phyloP scores from a whole-genome alignment of 2,888 invertebrate species.

The Amiota communis region DNA sequence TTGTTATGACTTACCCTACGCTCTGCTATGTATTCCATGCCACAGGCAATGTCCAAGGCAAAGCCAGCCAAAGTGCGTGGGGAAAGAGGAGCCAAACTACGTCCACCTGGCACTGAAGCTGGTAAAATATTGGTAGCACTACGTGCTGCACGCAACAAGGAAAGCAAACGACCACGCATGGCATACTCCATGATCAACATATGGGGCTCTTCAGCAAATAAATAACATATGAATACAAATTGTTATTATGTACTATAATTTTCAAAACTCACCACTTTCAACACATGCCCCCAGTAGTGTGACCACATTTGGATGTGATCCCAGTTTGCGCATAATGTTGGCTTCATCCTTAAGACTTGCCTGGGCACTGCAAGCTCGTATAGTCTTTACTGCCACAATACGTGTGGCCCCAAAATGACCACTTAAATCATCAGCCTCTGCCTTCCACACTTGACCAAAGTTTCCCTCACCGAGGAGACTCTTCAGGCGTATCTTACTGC shows the following conservation, averaged over 20 bases:
- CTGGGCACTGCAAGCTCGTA: constrained; percentile 84
- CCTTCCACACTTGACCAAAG: constrained; percentile 91
- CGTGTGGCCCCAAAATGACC: constrained; percentile 84
- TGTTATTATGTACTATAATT: neutral
- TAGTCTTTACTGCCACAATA: constrained; percentile 88
- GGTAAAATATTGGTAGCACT: constrained; percentile 73
- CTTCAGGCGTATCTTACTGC: constrained; percentile 83
- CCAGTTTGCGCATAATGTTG: constrained; percentile 88
- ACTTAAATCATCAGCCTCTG: constrained; percentile 85
- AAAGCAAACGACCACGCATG: constrained; percentile 86
- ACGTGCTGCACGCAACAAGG: constrained; percentile 79
- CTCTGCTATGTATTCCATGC: constrained; percentile 88
- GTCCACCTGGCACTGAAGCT: constrained; percentile 73
- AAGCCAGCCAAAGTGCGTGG: constrained; percentile 84
- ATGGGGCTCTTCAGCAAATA: constrained; percentile 80
- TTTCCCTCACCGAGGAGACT: constrained; percentile 88
- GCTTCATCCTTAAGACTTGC: constrained; percentile 85
- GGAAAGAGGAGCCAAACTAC: constrained; percentile 71
- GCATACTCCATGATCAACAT: constrained; percentile 90
- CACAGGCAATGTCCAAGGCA: constrained; percentile 86
- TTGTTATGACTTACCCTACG: constrained; percentile 78
- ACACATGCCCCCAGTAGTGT: constrained; percentile 87
- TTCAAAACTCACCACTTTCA: constrained; percentile 79
- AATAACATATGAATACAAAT: neutral
- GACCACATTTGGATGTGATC: constrained; percentile 87